Conservation (phyloP, 2,888 invertebrate species). For the Philereme vetulata region DNA sequence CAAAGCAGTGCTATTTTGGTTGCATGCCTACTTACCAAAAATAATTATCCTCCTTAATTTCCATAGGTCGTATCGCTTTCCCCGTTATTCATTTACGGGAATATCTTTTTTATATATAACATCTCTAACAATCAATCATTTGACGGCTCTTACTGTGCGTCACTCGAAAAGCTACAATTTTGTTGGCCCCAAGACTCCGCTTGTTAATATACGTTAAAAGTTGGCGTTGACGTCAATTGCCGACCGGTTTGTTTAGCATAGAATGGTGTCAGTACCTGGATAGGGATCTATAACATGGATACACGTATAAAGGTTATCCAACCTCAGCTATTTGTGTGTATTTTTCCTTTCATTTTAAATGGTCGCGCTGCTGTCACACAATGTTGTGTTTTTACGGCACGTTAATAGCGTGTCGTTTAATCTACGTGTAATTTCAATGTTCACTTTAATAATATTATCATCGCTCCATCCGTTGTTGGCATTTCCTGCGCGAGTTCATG, state of each 20-base stretch:
- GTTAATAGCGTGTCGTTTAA: constrained; percentile 10
- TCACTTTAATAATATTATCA: not conserved
- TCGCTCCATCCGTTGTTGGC: not conserved
- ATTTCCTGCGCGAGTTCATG: no score
- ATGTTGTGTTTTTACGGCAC: constrained; percentile 10
- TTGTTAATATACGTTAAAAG: constrained; percentile 17
- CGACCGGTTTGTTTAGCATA: constrained; percentile 27
- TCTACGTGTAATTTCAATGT: constrained; percentile 7
- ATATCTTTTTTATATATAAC: not conserved
- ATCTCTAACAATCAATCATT: constrained; percentile 5
- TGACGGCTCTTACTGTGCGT: constrained; percentile 4
- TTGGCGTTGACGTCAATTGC: constrained; percentile 33
- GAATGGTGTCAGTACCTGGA: constrained; percentile 12
- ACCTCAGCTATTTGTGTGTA: constrained; percentile 1
- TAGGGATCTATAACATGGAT: not conserved
- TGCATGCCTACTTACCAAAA: not conserved
- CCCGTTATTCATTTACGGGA: not conserved
- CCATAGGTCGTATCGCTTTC: no score
- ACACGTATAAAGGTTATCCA: not conserved
- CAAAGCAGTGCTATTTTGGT: not conserved
- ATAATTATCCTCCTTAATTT: no score
- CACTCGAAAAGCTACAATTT: constrained; percentile 9
- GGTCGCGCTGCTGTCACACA: constrained; percentile 8
- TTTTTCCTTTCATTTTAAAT: constrained; percentile 3
- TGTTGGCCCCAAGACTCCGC: constrained; percentile 13